Evolutionary conservation across 2,888 invertebrate genomes (phyloP), one percentile per base, ranked within the genome.

Genomic region (Neoaliturus tenellus): DNA sequence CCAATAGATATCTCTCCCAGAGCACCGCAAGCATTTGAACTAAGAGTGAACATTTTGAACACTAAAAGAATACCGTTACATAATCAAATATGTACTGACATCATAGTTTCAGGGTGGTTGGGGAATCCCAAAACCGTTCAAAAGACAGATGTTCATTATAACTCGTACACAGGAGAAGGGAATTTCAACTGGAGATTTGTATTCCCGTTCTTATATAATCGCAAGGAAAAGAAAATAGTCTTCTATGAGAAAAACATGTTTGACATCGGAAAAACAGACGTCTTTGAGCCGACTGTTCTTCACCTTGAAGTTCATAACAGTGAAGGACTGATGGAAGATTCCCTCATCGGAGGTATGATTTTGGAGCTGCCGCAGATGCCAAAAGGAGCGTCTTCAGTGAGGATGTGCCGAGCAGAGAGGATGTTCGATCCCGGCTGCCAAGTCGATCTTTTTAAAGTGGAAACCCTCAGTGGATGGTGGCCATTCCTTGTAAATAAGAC

Each of bases 111-210:
- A 90, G 95, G 94, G 95, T 51, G 83, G 81, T 62, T 85, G 23
- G 44, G 48, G 17, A 39, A 67, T 71, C 71, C 44, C 12, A 71
- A 62, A 6, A 93, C 94, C 87, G 91, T 93, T 23, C 98, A 98
- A 90, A 93, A 93, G 80, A 97, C 97, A 3, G 97, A 98, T 90
- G 93, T 97, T 33, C 97, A 97, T 90, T 96, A 96, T 90, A 93
- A 95, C 89, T 96, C 95, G 12, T 89, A 95, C 83, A 94, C 93
- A 10, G 97, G 97, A 0, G 96, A 95, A 87, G 97, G 95, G 0
- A 94, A 94, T 89, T 98, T 98, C 91, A 98, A 98, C 91, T 98
- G 98, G 98, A 92, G 98, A 87, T 97, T 98, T 92, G 91, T 97
- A 85, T 98, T 97, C 89, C 92, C 93, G 10, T 94, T 98, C 85